A percentile compares a stretch with the other conserved stretches of the same genome.
These are phyloP conservation scores for Catharus bicknelli DNA, from an alignment of 2,113 vertebrate genomes.

Conservation along the genomic window DNA sequence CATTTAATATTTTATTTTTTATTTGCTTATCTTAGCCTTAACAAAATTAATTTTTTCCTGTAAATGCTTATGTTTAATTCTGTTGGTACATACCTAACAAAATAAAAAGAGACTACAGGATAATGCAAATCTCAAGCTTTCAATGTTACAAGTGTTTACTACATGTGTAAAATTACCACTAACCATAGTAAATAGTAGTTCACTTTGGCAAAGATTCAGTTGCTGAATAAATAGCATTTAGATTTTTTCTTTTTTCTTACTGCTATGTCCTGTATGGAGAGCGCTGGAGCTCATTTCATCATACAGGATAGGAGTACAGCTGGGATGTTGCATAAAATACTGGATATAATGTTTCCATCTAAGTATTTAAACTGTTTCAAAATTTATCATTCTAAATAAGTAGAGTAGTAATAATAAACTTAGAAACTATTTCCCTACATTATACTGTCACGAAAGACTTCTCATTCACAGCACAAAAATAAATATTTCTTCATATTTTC, in stretches of 20 bases:
- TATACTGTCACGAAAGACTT: neutral
- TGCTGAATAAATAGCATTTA: neutral
- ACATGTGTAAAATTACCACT: neutral
- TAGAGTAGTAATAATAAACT: neutral
- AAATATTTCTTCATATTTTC: neutral
- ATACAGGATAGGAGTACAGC: neutral
- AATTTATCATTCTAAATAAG: neutral
- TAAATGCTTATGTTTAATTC: accelerated
- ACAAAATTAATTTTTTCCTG: neutral
- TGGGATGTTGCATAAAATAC: neutral
- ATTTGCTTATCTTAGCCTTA: neutral
- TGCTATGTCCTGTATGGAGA: neutral
- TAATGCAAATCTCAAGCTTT: neutral
- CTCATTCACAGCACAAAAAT: neutral
- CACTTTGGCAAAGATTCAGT: neutral
- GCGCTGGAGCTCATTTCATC: neutral
- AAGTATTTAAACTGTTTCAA: neutral
- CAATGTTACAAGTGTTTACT: neutral
- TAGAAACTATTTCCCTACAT: neutral
- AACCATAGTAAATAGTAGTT: neutral
- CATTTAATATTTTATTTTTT: neutral
- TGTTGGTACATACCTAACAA: accelerated
- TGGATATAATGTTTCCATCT: neutral
- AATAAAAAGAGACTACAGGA: neutral
- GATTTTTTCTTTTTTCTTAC: neutral